Conservation (phyloP, 2,888 invertebrate genomes). For the Acleris literana region DNA sequence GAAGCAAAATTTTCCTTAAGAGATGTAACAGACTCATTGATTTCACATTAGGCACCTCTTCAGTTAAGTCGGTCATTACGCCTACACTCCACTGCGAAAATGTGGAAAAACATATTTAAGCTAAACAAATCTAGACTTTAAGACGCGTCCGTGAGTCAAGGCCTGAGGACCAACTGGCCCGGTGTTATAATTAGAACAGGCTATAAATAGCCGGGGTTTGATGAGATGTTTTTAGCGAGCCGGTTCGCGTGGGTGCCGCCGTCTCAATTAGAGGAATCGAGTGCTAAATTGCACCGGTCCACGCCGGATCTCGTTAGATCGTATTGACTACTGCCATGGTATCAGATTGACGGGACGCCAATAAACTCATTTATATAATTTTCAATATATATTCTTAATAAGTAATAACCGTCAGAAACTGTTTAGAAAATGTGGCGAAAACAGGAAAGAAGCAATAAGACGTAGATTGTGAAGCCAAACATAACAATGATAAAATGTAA, state of each 20-base stretch:
- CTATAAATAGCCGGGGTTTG: constrained; percentile 65
- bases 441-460: constrained; percentile 53
- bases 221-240: constrained; percentile 60
- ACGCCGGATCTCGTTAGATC: constrained; percentile 55
- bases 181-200: constrained; percentile 67
- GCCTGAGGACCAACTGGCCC: constrained; percentile 56
- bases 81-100: constrained; percentile 40
- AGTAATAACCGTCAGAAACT: constrained; percentile 45
- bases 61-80: constrained; percentile 42
- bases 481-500: constrained; percentile 54
- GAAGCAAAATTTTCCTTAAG: constrained; percentile 5
- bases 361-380: constrained; percentile 50
- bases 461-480: constrained; percentile 43
- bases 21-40: constrained; percentile 15
- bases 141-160: constrained; percentile 52
- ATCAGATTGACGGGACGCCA: constrained; percentile 61
- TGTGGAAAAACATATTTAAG: constrained; percentile 43
- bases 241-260: constrained; percentile 64
- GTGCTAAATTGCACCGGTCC: constrained; percentile 57
- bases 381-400: constrained; percentile 53
- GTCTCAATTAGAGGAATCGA: constrained; percentile 67
- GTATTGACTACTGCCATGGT: constrained; percentile 47
- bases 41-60: constrained; percentile 23
- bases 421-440: constrained; percentile 37
- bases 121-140: constrained; percentile 32